These are phyloP conservation scores for Panurus biarmicus DNA, from an alignment of 2,113 vertebrate species.

Conservation along the genomic window DNA sequence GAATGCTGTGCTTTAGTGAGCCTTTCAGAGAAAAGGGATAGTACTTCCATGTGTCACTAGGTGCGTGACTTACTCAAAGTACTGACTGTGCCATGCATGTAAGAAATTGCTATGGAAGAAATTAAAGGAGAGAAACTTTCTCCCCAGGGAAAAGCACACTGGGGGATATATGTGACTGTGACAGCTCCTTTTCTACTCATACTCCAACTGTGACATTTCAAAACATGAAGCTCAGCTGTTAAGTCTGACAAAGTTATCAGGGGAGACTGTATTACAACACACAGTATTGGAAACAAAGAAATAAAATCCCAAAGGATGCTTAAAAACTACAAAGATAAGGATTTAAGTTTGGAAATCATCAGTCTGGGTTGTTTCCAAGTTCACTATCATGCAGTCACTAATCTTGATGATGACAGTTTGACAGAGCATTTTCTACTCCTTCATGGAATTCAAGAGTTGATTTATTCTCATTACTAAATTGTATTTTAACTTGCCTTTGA, in stretches of 20 bases:
- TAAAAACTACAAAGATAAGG: not conserved
- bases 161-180: not conserved
- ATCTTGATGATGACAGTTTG: not conserved
- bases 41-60: not conserved
- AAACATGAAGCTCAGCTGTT: not conserved
- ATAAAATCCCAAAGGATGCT: not conserved
- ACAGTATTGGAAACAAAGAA: not conserved
- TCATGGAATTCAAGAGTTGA: not conserved
- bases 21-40: not conserved
- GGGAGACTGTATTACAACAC: not conserved
- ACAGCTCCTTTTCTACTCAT: not conserved
- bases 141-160: not conserved
- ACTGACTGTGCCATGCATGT: not conserved
- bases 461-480: not conserved
- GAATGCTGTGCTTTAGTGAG: not conserved
- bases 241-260: not conserved
- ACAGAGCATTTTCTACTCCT: not conserved
- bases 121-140: not conserved
- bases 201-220: not conserved
- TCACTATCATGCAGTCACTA: not conserved
- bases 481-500: not conserved
- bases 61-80: not conserved
- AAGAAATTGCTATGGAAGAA: not conserved
- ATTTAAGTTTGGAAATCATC: not conserved
- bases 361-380: not conserved